Evolutionary conservation across 2,113 vertebrate species (phyloP).

Genomic region (Benitochromis conjunctus): DNA sequence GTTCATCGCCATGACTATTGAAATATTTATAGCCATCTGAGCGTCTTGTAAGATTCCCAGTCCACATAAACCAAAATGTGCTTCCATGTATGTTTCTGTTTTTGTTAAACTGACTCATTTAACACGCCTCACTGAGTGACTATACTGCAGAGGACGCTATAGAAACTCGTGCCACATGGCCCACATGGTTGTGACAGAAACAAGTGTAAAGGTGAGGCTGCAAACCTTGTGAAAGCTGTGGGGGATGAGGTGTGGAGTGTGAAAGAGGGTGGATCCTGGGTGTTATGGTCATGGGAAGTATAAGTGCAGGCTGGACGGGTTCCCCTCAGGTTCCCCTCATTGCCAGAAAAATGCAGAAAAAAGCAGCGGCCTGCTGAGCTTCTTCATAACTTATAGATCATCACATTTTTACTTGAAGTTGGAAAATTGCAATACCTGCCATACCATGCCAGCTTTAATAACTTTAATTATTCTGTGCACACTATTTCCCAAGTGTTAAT

Average conservation of each 20-base stretch:
- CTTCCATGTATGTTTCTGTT: not conserved
- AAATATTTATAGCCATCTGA: not conserved
- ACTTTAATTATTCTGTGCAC: not conserved
- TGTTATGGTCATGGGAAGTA: not conserved
- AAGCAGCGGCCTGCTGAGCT: not conserved
- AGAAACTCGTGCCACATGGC: not conserved
- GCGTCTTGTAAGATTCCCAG: not conserved
- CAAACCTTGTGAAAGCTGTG: slow-evolving; percentile 4
- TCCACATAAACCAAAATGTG: not conserved
- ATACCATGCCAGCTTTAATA: not conserved
- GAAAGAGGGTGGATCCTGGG: not conserved
- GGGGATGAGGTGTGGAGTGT: not conserved
- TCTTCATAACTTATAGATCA: not conserved
- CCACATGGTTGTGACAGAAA: not conserved
- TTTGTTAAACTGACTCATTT: slow-evolving; percentile 8
- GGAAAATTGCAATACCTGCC: not conserved
- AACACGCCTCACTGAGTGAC: not conserved
- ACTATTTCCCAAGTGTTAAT: not conserved
- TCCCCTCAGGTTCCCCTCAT: not conserved
- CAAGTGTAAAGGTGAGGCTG: not conserved
- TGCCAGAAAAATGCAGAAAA: not conserved
- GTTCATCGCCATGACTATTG: not conserved
- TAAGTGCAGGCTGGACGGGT: not conserved
- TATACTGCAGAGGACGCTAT: slow-evolving; percentile 2
- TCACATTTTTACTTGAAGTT: not conserved